Percentiles rank a stretch among this genome's conserved stretches.
These are phyloP conservation scores for Trachelipus rathkii DNA, from an alignment of 1,140 invertebrate species.

Conservation along the genomic window DNA sequence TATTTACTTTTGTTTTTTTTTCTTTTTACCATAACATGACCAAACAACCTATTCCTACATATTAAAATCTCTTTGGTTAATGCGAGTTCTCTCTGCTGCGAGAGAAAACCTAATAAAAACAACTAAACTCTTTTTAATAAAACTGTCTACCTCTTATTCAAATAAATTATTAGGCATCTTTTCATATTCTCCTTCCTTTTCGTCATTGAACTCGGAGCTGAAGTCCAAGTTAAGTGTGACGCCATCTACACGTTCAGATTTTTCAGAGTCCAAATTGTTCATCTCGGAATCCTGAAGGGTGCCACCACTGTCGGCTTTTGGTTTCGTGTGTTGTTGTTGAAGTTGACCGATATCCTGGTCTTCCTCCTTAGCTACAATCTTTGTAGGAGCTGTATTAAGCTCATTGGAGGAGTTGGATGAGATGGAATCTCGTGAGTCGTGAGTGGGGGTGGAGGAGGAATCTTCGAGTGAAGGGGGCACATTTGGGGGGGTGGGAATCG, in stretches of 20 bases:
- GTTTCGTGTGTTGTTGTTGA: background rate
- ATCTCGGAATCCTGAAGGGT: background rate
- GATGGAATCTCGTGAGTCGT: conserved; percentile 1
- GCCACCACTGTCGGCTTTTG: background rate
- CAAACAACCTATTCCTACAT: too few species aligned
- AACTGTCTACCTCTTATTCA: too few species aligned
- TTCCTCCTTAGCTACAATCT: conserved; percentile 9
- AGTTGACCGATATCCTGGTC: background rate
- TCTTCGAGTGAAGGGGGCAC: conserved; percentile 22
- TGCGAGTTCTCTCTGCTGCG: too few species aligned
- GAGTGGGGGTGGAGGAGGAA: conserved; percentile 1
- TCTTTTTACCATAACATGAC: too few species aligned
- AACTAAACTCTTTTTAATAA: too few species aligned
- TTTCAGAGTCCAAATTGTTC: background rate
- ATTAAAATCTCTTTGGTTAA: too few species aligned
- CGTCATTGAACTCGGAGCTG: background rate
- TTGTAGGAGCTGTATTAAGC: conserved; percentile 8
- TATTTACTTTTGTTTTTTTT: too few species aligned
- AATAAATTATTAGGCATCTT: too few species aligned
- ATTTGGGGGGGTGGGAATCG: conserved; percentile 25
- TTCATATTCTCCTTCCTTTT: too few species aligned
- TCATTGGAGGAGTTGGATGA: conserved; percentile 7
- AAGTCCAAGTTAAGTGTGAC: background rate
- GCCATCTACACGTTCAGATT: background rate
- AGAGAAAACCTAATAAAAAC: too few species aligned